These are phyloP conservation scores for Diabrotica virgifera DNA, from an alignment of 1,140 invertebrate species.

Conservation along the genomic window DNA sequence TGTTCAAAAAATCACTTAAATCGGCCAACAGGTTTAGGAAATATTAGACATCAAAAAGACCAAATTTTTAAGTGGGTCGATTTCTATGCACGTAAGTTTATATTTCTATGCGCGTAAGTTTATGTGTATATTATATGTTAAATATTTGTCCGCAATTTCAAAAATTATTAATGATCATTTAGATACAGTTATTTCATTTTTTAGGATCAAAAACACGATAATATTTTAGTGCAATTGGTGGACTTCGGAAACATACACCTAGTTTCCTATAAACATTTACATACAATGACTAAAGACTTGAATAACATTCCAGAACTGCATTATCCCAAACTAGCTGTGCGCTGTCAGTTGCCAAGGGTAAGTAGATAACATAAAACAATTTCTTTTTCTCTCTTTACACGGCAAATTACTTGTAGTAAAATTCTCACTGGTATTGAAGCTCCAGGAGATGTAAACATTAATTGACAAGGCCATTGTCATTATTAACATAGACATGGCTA, in stretches of 20 bases:
- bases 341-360: conserved; percentile 32
- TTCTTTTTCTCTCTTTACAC: neutral
- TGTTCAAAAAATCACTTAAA: no score
- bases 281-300: conserved; percentile 27
- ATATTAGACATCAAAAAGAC: no score
- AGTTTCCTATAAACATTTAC: conserved; percentile 26
- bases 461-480: neutral
- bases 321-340: conserved; percentile 28
- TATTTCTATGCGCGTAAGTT: no score
- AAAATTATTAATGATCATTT: neutral
- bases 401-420: neutral
- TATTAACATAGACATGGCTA: no score
- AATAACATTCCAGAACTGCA: conserved; percentile 3
- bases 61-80: no score
- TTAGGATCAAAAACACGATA: conserved; percentile 21
- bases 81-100: no score
- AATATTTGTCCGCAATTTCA: no score
- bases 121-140: no score
- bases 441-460: no score
- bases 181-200: conserved; percentile 7
- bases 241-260: conserved; percentile 30
- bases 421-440: neutral
- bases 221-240: conserved; percentile 27
- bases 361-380: conserved; percentile 8
- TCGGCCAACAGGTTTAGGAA: no score